Percentiles rank a stretch among this genome's conserved stretches.
These are phyloP conservation scores for Buathra laborator DNA, from an alignment of 2,888 invertebrate genomes.

Conservation along the genomic window DNA sequence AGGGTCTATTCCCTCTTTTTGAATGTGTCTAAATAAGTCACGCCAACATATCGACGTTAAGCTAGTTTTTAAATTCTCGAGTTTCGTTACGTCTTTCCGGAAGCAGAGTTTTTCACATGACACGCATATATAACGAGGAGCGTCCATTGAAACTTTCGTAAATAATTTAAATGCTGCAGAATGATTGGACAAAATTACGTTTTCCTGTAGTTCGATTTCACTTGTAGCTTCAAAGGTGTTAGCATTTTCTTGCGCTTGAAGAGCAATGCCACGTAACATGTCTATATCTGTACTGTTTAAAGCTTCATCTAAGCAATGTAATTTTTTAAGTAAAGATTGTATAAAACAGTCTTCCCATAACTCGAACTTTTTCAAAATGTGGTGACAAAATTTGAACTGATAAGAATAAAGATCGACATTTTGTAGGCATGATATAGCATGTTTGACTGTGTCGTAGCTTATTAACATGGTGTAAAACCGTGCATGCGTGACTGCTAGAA, in stretches of 20 bases:
- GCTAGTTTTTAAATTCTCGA: constrained; percentile 49
- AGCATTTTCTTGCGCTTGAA: constrained; percentile 39
- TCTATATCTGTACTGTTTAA: constrained; percentile 43
- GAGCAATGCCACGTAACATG: constrained; percentile 30
- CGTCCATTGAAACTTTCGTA: constrained; percentile 65
- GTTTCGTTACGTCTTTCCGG: constrained; percentile 55
- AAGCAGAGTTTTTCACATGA: constrained; percentile 71
- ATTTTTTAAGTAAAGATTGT: not conserved
- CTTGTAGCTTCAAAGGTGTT: not conserved
- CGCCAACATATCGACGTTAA: constrained; percentile 55
- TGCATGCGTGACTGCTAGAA: constrained; percentile 37
- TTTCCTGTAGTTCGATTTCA: constrained; percentile 66
- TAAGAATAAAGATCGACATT: constrained; percentile 67
- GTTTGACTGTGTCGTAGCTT: constrained; percentile 58
- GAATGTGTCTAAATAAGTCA: constrained; percentile 45
- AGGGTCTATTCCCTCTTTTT: constrained; percentile 12
- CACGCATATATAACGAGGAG: constrained; percentile 64
- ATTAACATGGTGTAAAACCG: constrained; percentile 1
- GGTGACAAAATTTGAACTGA: constrained; percentile 65
- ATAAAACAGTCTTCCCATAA: constrained; percentile 57
- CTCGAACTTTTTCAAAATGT: constrained; percentile 65
- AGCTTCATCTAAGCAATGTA: constrained; percentile 51
- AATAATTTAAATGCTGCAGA: constrained; percentile 61
- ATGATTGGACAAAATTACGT: constrained; percentile 55
- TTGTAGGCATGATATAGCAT: constrained; percentile 50